Evolutionary conservation across 1,140 invertebrate genomes (phyloP), one percentile per base, ranked within the genome.

Genomic region (Streblospio benedicti): DNA sequence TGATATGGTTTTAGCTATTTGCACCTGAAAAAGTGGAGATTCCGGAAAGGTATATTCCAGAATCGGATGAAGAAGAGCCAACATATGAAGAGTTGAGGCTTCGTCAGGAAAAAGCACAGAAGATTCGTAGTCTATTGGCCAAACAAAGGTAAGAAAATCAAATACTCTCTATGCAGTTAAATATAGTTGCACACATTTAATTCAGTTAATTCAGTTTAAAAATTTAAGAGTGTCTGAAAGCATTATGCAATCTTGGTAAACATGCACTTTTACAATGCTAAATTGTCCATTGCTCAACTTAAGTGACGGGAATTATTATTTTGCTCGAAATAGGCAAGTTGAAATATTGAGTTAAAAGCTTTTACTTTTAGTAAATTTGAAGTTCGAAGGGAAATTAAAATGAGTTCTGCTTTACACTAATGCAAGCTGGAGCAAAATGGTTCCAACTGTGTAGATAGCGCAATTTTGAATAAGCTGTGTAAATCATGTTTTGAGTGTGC

Each of bases 21-120:
- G 86, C 88, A 28, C 91, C 91, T 23, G 88, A 88, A 71, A 93
- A 93, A 78, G 93, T 93, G 65, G 78, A 87, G 30, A 94, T 94
- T 65, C 91, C 91, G 2, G 91, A 93, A 77, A 81, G 91, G 64
- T 93, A 93, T 72, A 86, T 93, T 66, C 66, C 73, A 4, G 73
- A 73, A 2, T 69, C 69, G 2, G 90, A 91, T 31, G 74, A 73
- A 4, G 90, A 93, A 76, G 85, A 88, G 77, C 83, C 89, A 27
- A 69, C 69, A 16, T 68, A 67, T 47, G 88, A 91, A 69, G 90
- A 93, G 69, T 86, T 88, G 70, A 82, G 87, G 60, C 86, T 87
- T 62, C 80, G 91, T 12, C 81, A 85, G 65, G 86, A 89, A 69
- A 93, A 93, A 79, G 89, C 91, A 0, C 90, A 93, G 69, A 87